Conservation (phyloP, 2,113 vertebrate species). For the Megalops atlanticus region DNA sequence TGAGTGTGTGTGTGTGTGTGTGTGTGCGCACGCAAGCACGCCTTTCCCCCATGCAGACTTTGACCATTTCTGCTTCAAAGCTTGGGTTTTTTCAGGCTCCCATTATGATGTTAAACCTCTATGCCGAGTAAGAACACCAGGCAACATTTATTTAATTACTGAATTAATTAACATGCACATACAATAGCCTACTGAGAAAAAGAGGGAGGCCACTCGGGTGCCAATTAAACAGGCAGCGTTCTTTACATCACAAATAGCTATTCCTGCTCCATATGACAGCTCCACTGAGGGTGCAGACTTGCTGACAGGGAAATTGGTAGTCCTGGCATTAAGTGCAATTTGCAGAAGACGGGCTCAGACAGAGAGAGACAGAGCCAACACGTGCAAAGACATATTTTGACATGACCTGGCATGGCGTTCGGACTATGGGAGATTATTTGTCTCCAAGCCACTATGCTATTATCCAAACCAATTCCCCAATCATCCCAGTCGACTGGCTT, state of each 20-base stretch:
- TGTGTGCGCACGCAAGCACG: too few relatives aligned
- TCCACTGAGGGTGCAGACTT: conserved; percentile 30
- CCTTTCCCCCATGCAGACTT: too few relatives aligned
- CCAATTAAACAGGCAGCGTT: conserved; percentile 56
- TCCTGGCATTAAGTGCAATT: not conserved
- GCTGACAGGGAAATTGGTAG: not conserved
- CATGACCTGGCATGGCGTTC: too few relatives aligned
- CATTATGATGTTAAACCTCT: too few relatives aligned
- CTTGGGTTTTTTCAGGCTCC: too few relatives aligned
- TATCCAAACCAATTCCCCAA: too few relatives aligned
- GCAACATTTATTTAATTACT: conserved; percentile 56
- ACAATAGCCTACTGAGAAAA: conserved; percentile 55
- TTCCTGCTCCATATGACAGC: conserved; percentile 27
- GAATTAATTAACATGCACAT: conserved; percentile 67
- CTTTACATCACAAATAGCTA: conserved; percentile 43
- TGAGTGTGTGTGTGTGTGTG: too few relatives aligned
- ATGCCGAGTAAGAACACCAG: too few relatives aligned
- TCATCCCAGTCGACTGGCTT: too few relatives aligned
- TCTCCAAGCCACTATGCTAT: too few relatives aligned
- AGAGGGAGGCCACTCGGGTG: conserved; percentile 41
- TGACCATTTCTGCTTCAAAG: too few relatives aligned
- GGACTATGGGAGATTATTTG: too few relatives aligned
- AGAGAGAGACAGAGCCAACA: not conserved
- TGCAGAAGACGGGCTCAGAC: not conserved
- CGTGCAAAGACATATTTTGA: not conserved